Conservation (phyloP, 2,113 vertebrate species). For the Lathamus discolor region DNA sequence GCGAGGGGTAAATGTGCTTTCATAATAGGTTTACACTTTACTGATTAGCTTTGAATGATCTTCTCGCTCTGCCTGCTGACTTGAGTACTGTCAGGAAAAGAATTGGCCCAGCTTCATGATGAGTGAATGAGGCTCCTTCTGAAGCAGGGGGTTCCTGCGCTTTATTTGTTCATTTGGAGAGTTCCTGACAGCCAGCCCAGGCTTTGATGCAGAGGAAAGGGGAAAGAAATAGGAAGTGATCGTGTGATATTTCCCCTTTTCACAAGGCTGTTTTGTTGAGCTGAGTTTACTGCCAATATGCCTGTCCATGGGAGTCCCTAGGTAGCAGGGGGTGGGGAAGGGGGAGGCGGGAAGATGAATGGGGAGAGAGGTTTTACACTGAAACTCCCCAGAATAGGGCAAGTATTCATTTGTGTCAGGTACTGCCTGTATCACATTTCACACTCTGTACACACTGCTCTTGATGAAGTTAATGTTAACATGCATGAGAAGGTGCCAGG, state of each 20-base stretch:
- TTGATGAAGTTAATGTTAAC: not conserved
- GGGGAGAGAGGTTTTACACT: not conserved
- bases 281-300: not conserved
- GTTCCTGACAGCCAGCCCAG: slow-evolving; percentile 28
- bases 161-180: slow-evolving; percentile 38
- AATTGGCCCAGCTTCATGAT: slow-evolving; percentile 18
- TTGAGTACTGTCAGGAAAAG: slow-evolving; percentile 20
- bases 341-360: slow-evolving; percentile 1
- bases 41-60: slow-evolving; percentile 63
- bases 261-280: slow-evolving; percentile 27
- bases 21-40: slow-evolving; percentile 60
- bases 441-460: not conserved
- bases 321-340: not conserved
- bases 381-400: not conserved
- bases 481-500: not conserved
- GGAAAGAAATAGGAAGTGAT: slow-evolving; percentile 40
- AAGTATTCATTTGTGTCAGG: slow-evolving; percentile 8
- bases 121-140: slow-evolving; percentile 36
- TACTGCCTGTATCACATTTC: not conserved
- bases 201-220: slow-evolving; percentile 23
- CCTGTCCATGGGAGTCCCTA: not conserved
- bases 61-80: slow-evolving; percentile 56
- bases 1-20: slow-evolving; percentile 46
- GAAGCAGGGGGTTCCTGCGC: not conserved
- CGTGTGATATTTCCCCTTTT: slow-evolving; percentile 9